Percentiles rank a stretch among this genome's conserved stretches.
phyloP scores from a whole-genome alignment of 2,113 vertebrate species.

The Gymnorhina tibicen region DNA sequence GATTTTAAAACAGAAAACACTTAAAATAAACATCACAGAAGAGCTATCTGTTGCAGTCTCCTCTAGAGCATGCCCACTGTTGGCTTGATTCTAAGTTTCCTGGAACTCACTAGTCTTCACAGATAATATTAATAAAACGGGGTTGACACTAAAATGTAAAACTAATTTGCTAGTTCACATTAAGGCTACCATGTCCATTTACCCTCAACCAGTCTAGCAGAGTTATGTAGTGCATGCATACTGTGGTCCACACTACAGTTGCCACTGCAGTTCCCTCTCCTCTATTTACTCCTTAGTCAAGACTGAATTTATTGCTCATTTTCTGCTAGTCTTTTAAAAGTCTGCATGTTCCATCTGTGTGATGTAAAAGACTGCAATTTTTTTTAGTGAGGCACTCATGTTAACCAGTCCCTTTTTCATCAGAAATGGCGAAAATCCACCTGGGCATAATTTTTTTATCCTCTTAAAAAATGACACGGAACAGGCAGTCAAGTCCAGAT shows the following conservation, averaged over 20 bases:
- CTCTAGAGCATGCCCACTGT: neutral
- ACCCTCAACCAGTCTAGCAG: neutral
- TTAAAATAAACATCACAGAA: neutral
- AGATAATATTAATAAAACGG: neutral
- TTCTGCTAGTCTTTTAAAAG: slow-evolving; percentile 23
- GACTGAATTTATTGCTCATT: neutral
- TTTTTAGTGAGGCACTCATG: neutral
- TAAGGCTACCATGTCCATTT: neutral
- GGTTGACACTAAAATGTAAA: neutral
- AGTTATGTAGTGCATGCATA: neutral
- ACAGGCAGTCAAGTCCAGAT: neutral
- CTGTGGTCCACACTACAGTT: neutral
- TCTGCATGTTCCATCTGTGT: neutral
- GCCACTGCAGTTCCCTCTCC: neutral
- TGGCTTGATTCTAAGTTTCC: neutral
- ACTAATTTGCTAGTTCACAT: neutral
- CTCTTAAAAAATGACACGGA: neutral
- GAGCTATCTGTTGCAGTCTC: neutral
- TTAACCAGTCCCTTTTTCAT: neutral
- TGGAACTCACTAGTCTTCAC: neutral
- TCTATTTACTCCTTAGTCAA: slow-evolving; percentile 32
- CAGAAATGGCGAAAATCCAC: neutral
- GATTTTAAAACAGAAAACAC: neutral
- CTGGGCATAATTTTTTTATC: neutral
- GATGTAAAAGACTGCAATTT: neutral